phyloP scores from a whole-genome alignment of 2,113 vertebrate species.

The Sula dactylatra region DNA sequence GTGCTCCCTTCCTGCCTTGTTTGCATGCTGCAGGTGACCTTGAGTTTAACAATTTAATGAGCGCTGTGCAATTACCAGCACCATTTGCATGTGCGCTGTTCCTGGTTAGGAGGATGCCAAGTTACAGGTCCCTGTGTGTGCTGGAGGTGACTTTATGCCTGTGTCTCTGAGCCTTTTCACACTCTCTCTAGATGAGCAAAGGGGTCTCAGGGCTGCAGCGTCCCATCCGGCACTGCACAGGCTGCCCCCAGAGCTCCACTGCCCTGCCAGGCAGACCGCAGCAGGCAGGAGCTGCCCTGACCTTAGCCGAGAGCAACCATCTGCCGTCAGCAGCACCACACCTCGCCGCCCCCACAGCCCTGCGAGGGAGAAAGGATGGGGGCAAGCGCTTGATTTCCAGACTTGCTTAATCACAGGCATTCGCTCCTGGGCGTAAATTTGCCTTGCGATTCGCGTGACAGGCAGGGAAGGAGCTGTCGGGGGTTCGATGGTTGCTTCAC shows the following conservation, averaged over 20 bases:
- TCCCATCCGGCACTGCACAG: rapidly evolving
- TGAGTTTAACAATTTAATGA: not conserved
- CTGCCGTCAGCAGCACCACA: not conserved
- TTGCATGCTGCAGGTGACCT: not conserved
- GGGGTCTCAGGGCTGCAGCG: not conserved
- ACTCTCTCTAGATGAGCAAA: not conserved
- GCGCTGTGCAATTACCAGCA: not conserved
- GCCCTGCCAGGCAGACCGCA: not conserved
- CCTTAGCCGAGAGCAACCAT: not conserved
- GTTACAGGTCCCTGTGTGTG: not conserved
- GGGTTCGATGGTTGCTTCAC: not conserved
- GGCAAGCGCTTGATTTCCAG: not conserved
- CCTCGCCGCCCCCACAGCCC: not conserved
- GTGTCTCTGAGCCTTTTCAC: not conserved
- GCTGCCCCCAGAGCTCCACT: not conserved
- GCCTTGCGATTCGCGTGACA: not conserved
- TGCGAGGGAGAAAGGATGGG: not conserved
- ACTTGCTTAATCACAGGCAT: not conserved
- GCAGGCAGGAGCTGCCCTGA: not conserved
- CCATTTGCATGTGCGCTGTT: not conserved
- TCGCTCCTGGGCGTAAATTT: not conserved
- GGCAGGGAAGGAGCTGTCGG: not conserved
- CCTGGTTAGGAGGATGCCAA: not conserved
- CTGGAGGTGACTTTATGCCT: not conserved
- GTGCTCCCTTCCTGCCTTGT: not conserved